Percentiles rank a stretch among this genome's conserved stretches.
phyloP scores from a whole-genome alignment of 35 echinoderm and acorn worm genomes.

The Apostichopus californicus region DNA sequence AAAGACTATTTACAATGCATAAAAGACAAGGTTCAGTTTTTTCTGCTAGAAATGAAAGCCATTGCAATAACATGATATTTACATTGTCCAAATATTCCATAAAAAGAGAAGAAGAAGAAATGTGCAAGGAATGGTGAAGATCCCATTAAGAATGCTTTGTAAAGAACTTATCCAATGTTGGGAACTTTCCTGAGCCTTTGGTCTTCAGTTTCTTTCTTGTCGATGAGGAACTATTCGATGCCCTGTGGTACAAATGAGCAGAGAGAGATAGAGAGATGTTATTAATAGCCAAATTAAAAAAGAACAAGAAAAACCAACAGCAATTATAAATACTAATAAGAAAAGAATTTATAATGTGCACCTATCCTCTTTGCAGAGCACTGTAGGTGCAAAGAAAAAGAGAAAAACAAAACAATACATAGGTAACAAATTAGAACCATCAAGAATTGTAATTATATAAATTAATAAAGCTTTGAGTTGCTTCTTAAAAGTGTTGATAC shows the following conservation, averaged over 20 bases:
- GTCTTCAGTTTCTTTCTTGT: not conserved
- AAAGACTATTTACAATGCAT: not conserved
- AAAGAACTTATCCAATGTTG: conserved; percentile 36
- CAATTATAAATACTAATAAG: too few relatives aligned
- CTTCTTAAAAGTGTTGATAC: too few relatives aligned
- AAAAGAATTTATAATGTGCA: too few relatives aligned
- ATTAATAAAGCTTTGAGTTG: too few relatives aligned
- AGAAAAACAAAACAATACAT: too few relatives aligned
- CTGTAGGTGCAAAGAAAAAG: not conserved
- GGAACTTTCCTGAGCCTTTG: not conserved
- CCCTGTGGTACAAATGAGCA: not conserved
- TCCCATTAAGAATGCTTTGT: not conserved
- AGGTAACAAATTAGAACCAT: too few relatives aligned
- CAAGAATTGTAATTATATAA: too few relatives aligned
- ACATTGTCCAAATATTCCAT: not conserved
- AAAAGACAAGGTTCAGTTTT: not conserved
- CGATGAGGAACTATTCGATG: not conserved
- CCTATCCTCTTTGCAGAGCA: too few relatives aligned
- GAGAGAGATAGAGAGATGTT: not conserved
- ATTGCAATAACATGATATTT: not conserved
- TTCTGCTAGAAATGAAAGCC: not conserved
- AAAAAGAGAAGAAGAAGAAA: not conserved
- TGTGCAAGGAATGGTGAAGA: not conserved
- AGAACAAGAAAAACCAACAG: not conserved
- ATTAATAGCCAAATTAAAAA: too few relatives aligned